These are phyloP conservation scores for Megaptera novaeangliae DNA, from an alignment of 2,113 vertebrate species.

Conservation along the genomic window DNA sequence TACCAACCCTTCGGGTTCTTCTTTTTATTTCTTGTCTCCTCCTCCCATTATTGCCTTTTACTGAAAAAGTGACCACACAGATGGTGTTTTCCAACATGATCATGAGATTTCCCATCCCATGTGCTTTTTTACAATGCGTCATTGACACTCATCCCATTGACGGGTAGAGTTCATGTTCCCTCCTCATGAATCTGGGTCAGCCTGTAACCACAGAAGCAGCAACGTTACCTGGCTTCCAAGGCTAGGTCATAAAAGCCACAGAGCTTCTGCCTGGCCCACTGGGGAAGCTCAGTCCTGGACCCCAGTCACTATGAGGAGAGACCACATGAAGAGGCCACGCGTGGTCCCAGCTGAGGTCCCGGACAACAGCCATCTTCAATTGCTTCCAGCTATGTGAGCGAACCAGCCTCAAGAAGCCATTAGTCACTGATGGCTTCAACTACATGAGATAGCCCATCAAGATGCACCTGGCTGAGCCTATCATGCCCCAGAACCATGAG, in stretches of 20 bases:
- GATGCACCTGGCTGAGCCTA: neutral
- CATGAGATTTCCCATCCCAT: neutral
- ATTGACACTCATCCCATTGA: neutral
- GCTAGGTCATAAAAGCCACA: neutral
- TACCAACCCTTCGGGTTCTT: neutral
- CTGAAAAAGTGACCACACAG: neutral
- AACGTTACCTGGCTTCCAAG: neutral
- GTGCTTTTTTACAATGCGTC: neutral
- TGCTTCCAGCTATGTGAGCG: neutral
- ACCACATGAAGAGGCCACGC: neutral
- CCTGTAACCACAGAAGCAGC: neutral
- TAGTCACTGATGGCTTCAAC: neutral
- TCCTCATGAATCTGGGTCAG: neutral
- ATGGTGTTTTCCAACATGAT: neutral
- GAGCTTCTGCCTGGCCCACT: neutral
- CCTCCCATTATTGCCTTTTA: neutral
- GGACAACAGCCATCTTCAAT: neutral
- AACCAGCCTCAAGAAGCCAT: neutral
- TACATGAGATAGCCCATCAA: neutral
- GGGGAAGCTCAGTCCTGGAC: neutral
- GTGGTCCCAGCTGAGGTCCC: neutral
- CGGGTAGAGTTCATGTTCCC: neutral
- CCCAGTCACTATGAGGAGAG: neutral
- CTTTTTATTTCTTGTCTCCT: neutral
- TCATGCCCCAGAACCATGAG: neutral